Evolutionary conservation across 2,797 vertebrate genomes (phyloP).

Genomic region (Spondyliosoma cantharus): DNA sequence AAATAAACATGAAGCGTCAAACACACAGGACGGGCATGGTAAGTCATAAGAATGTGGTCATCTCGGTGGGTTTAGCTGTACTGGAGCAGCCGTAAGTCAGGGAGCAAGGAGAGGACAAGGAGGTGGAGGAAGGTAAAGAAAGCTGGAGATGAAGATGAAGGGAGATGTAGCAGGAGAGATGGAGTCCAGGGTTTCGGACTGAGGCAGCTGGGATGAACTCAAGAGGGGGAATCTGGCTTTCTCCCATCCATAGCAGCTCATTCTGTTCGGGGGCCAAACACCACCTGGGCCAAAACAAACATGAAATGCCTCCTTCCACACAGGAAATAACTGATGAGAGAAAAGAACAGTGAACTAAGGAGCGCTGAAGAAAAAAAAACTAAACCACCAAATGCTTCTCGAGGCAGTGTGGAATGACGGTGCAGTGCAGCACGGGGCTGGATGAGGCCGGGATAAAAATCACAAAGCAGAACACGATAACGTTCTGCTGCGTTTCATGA

Average conservation of each 20-base stretch:
- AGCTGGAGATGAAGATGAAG: neutral
- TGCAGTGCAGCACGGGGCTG: conserved; percentile 42
- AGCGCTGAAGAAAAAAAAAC: conserved; percentile 39
- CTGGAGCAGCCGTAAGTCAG: conserved; percentile 27
- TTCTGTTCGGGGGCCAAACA: conserved; percentile 46
- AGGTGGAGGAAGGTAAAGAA: conserved; percentile 29
- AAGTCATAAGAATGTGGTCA: conserved; percentile 33
- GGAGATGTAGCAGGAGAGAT: conserved; percentile 10
- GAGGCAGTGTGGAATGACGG: conserved; percentile 50
- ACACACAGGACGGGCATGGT: conserved; percentile 35
- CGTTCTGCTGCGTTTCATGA: conserved; percentile 34
- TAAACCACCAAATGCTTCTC: conserved; percentile 47
- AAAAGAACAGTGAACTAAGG: conserved; percentile 56
- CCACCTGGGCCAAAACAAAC: conserved; percentile 71
- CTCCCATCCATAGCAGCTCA: conserved; percentile 43
- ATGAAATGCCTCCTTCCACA: conserved; percentile 65
- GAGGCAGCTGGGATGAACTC: conserved; percentile 32
- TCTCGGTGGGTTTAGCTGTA: conserved; percentile 36
- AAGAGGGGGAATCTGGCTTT: conserved; percentile 48
- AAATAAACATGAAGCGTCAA: too few species aligned
- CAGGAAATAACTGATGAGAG: conserved; percentile 76
- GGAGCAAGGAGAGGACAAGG: conserved; percentile 12
- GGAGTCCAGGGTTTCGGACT: conserved; percentile 9
- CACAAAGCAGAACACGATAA: conserved; percentile 38
- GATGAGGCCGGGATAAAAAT: conserved; percentile 44